These are phyloP conservation scores for Phyllotreta cruciferae DNA, from an alignment of 2,888 invertebrate genomes.

Conservation along the genomic window DNA sequence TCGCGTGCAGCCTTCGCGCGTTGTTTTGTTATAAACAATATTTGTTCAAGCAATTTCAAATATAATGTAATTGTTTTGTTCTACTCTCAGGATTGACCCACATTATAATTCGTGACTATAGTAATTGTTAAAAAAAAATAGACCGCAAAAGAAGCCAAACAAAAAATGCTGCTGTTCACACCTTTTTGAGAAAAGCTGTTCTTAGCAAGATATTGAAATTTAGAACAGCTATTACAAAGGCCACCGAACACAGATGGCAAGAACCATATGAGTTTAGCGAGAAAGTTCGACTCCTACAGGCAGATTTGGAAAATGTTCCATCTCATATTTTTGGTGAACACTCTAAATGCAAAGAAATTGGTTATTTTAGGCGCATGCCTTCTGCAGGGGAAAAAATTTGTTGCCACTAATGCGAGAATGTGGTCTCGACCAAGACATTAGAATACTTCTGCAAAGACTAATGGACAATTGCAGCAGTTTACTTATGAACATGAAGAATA, in stretches of 20 bases:
- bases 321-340: conserved; percentile 27
- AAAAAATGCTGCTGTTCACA: conserved; percentile 10
- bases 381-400: conserved; percentile 19
- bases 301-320: conserved; percentile 22
- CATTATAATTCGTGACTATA: too few relatives aligned
- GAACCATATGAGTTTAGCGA: too few relatives aligned
- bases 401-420: conserved; percentile 18
- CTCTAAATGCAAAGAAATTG: conserved; percentile 18
- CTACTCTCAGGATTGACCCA: too few relatives aligned
- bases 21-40: too few relatives aligned
- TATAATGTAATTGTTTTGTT: too few relatives aligned
- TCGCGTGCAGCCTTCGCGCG: too few relatives aligned
- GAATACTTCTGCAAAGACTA: conserved; percentile 15
- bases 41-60: too few relatives aligned
- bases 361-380: conserved; percentile 20
- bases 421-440: conserved; percentile 22
- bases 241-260: conserved; percentile 13
- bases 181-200: conserved; percentile 18
- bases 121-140: too few relatives aligned
- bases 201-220: conserved; percentile 17
- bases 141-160: conserved; percentile 10
- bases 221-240: conserved; percentile 24
- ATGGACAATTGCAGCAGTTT: neutral
- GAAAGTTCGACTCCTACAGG: too few relatives aligned
- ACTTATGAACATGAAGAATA: conserved; percentile 40